Evolutionary conservation across 2,888 invertebrate species (phyloP).

Genomic region (Balanococcus diminutus): DNA sequence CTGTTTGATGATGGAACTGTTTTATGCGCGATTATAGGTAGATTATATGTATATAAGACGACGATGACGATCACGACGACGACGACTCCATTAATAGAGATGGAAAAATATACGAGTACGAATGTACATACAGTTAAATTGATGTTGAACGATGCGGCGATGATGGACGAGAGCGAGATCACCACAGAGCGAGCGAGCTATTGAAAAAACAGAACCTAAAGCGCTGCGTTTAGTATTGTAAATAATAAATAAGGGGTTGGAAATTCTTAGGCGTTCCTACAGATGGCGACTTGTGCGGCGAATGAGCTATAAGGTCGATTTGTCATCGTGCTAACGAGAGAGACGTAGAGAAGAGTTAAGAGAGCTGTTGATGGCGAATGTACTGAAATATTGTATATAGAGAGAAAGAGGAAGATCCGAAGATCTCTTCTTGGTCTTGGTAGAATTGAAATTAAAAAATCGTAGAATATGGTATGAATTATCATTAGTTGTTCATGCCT

Average conservation of each 20-base stretch:
- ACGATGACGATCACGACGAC: neutral
- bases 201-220: neutral
- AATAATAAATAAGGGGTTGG: conserved; percentile 24
- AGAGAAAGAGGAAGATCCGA: neutral
- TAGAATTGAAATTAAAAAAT: neutral
- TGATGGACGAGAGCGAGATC: neutral
- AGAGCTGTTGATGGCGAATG: neutral
- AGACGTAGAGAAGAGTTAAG: neutral
- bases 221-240: conserved; percentile 33
- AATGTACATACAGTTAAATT: neutral
- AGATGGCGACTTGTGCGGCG: conserved; percentile 8
- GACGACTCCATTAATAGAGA: neutral
- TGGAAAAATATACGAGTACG: neutral
- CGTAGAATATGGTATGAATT: neutral
- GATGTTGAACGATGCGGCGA: neutral
- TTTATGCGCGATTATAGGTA: neutral
- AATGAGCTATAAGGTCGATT: neutral
- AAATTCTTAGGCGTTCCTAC: neutral
- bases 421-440: neutral
- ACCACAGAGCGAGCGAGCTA: neutral
- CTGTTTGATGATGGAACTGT: neutral
- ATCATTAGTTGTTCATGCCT: neutral
- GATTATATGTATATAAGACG: neutral
- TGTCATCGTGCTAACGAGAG: neutral
- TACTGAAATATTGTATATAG: neutral